These are phyloP conservation scores for Chamaetylas fuelleborni DNA, from an alignment of 2,113 vertebrate genomes.

Conservation along the genomic window DNA sequence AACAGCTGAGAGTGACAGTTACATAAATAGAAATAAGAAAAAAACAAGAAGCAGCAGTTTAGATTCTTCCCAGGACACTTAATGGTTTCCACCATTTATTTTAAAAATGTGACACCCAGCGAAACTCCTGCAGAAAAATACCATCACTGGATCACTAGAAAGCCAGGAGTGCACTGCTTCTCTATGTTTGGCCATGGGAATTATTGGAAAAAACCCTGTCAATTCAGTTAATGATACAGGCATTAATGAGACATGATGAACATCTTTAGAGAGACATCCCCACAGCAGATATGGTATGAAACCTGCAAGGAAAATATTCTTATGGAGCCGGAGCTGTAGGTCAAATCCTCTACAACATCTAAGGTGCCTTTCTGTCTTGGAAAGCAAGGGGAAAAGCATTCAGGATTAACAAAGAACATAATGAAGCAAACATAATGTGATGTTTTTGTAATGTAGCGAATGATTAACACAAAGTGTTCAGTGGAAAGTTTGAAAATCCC, in stretches of 20 bases:
- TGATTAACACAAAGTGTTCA: neutral
- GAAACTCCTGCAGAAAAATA: neutral
- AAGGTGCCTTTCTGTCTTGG: neutral
- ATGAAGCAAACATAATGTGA: neutral
- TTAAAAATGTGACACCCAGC: neutral
- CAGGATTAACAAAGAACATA: neutral
- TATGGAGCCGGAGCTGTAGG: neutral
- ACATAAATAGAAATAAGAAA: neutral
- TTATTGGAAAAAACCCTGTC: neutral
- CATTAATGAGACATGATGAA: neutral
- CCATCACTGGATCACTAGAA: neutral
- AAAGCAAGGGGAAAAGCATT: neutral
- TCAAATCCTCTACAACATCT: neutral
- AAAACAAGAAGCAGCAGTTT: neutral
- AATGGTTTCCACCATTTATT: neutral
- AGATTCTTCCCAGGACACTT: neutral
- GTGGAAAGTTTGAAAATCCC: neutral
- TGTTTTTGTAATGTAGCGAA: neutral
- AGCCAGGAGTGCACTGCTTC: neutral
- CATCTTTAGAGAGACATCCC: neutral
- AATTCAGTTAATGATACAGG: neutral
- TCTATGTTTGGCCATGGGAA: neutral
- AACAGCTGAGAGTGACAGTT: neutral
- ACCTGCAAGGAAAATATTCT: neutral
- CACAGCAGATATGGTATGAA: neutral